Base-by-base conservation (phyloP, 2,113 vertebrate species). In the Nannospalax galili region DNA sequence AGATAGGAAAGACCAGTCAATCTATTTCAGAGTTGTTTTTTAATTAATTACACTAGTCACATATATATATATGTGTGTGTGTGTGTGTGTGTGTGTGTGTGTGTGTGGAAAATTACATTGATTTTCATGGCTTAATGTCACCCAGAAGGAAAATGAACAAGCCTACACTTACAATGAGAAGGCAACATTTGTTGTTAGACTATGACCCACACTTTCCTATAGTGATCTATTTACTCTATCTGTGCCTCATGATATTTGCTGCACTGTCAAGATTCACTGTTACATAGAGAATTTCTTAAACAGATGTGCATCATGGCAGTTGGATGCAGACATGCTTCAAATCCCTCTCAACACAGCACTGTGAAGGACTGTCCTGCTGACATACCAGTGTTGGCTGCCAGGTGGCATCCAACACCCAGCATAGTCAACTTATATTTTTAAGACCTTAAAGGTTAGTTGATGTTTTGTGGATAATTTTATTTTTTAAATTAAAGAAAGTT, bases 401-500 rank as follows among this genome's bases (percentile, higher is more conserved):
- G 70, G 74, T 28, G 48, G 74, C 32, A 80, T 32, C 52, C n/a
- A 32, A n/a, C n/a, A n/a, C n/a, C n/a, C n/a, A n/a, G n/a, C n/a
- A n/a, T n/a, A n/a, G n/a, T n/a, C n/a, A n/a, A n/a, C 84, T 62
- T 42, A 24, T 65, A 26, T 37, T 85, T 91, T 93, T 78, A 14
- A 48, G 74, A 91, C 62, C 79, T 93, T 77, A 84, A 69, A 84
- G 28, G 22, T 90, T 92, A 52, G 65, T 77, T 95, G 42, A 35
- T 96, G 42, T 62, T 75, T 92, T 88, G 37, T 90, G 85, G 67
- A 81, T 93, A 87, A 84, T 96, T 84, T 93, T 14, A 81, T 94
- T 88, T 52, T 95, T 92, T 70, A 96, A 45, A 70, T 72, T 92
- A 69, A 77, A 88, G 16, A 92, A 92, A 56, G 24, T 72, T 91